Percentiles rank a stretch among this genome's conserved stretches.
Evolutionary conservation across 1,140 invertebrate species (phyloP).

Genomic region (Microplitis mediator): DNA sequence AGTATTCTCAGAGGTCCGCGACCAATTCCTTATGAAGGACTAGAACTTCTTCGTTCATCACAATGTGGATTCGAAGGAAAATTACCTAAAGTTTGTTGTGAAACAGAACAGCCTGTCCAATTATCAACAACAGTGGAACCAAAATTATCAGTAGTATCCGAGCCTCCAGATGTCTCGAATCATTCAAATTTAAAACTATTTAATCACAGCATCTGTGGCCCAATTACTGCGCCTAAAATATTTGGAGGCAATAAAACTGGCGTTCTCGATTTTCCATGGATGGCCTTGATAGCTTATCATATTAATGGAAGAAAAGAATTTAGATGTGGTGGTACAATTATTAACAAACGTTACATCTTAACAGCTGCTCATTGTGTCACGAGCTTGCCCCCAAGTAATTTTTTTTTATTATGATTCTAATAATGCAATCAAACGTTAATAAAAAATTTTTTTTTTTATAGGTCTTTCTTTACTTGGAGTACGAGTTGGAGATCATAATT

Average conservation of each 20-base stretch:
- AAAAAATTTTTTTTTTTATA: conserved; percentile 36
- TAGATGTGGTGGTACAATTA: conserved; percentile 68
- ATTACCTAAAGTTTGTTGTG: conserved; percentile 65
- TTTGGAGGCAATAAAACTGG: conserved; percentile 65
- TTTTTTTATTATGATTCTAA: conserved; percentile 14
- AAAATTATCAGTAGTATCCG: neutral
- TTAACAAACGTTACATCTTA: conserved; percentile 66
- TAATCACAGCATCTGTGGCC: conserved; percentile 52
- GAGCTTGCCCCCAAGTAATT: conserved; percentile 42
- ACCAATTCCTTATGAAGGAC: conserved; percentile 46
- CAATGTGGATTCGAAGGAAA: conserved; percentile 64
- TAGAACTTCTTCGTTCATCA: conserved; percentile 51
- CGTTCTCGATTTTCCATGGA: conserved; percentile 71
- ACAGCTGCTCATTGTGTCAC: conserved; percentile 71
- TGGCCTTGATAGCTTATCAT: conserved; percentile 67
- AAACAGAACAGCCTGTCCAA: conserved; percentile 33
- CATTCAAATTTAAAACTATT: conserved; percentile 66
- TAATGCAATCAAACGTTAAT: neutral
- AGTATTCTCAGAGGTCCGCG: conserved; percentile 47
- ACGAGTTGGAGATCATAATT: conserved; percentile 70
- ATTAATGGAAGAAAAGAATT: conserved; percentile 60
- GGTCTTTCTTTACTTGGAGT: conserved; percentile 54
- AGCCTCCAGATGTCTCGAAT: conserved; percentile 58
- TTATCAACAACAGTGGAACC: neutral
- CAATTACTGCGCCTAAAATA: conserved; percentile 56